Evolutionary conservation across 2,797 vertebrate species (phyloP).

Genomic region (Sebastes jordani): DNA sequence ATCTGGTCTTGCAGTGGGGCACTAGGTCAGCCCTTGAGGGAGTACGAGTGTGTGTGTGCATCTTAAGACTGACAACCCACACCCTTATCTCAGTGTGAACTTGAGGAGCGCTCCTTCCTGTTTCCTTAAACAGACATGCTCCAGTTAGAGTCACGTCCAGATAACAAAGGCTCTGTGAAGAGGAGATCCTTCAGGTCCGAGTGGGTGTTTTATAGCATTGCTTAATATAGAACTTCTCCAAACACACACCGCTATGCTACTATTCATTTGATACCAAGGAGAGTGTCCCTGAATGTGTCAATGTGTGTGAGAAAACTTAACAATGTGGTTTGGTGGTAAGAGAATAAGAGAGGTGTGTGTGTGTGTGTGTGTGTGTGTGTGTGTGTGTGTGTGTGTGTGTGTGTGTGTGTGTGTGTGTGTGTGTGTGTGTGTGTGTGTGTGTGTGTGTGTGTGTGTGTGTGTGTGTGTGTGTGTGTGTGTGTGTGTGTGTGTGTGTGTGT

Average conservation of each 20-base stretch:
- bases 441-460: no score
- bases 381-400: no score
- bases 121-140: conserved; percentile 71
- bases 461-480: no score
- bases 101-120: conserved; percentile 74
- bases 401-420: no score
- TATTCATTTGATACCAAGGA: conserved; percentile 1
- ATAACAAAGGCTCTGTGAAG: conserved; percentile 48
- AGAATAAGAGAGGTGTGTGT: conserved; percentile 25
- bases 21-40: conserved; percentile 61
- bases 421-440: no score
- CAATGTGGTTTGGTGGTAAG: conserved; percentile 48
- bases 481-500: no score
- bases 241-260: neutral
- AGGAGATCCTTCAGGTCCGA: conserved; percentile 14
- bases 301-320: conserved; percentile 42
- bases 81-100: conserved; percentile 72
- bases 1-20: conserved; percentile 71
- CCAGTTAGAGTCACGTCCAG: conserved; percentile 55
- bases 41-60: conserved; percentile 7
- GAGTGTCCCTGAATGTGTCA: conserved; percentile 6
- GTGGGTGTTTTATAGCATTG: neutral
- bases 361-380: no score
- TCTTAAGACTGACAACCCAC: conserved; percentile 49
- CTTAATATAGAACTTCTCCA: conserved; percentile 23